Base-by-base conservation (phyloP, 2,797 vertebrate genomes). In the Ctenopoma kingsleyae region DNA sequence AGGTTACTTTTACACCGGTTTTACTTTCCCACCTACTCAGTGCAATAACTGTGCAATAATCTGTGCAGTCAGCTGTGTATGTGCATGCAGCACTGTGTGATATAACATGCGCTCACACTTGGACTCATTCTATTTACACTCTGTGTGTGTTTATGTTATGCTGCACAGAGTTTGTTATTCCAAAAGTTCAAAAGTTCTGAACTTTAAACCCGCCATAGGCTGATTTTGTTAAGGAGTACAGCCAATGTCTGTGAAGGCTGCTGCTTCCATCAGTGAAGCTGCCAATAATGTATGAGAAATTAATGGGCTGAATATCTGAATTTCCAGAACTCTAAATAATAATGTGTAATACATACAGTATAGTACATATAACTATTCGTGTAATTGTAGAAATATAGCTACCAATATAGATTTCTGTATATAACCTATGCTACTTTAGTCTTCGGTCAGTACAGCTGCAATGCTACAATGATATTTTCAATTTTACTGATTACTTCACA, bases 181-280 rank as follows among this genome's bases (percentile, higher is more conserved):
- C 43, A 57, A 63, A 64, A 19, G 10, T 43, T 67, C 12, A 54
- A n/a, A 50, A 32, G 64, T 44, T 59, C 11, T 30, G 40, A 78
- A 67, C 52, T 41, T 47, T 47, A 62, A 68, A 55, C 54, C 30
- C 3, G 3, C 38, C 19, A 51, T 20, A 7, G 46, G 56, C 47
- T 17, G 30, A 50, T 47, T 32, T n/a, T 50, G 36, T 17, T 44
- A 8, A 46, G 22, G 22, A 46, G 20, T 46, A 23, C 41, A 67
- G 63, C 27, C 56, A 60, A 20, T 43, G 11, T 20, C 57, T 55
- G n/a, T n/a, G 16, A 48, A 67, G 51, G 46, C 46, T 46, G 3
- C 44, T 30, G 20, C 16, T 40, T 17, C 49, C 5, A 11, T 57
- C 19, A 22, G 32, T 59, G 23, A 54, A 38, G 20, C 20, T 50